A percentile compares a stretch with the other conserved stretches of the same genome.
Conservation (phyloP, 2,888 invertebrate species). For the Emmelina monodactyla region DNA sequence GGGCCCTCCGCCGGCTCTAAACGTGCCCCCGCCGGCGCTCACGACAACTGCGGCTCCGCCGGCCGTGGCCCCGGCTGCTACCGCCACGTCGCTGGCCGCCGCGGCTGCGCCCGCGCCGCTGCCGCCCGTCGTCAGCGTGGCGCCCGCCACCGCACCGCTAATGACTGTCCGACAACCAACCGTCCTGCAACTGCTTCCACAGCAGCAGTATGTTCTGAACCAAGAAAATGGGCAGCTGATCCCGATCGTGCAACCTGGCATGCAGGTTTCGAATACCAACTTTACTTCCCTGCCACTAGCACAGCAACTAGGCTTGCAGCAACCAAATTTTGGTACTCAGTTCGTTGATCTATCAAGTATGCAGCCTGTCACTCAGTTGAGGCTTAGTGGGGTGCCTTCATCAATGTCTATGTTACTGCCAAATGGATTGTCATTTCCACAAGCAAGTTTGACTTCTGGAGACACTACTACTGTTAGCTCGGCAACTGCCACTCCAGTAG, state of each 20-base stretch:
- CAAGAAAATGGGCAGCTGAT: slow-evolving; percentile 58
- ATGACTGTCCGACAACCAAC: slow-evolving; percentile 57
- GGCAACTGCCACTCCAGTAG: slow-evolving; percentile 48
- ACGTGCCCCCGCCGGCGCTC: slow-evolving; percentile 45
- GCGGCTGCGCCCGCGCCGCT: slow-evolving; percentile 38
- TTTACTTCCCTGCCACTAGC: slow-evolving; percentile 48
- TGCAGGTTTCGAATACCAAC: slow-evolving; percentile 51
- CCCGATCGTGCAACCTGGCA: slow-evolving; percentile 54
- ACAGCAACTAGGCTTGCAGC: slow-evolving; percentile 42
- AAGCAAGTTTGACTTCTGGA: slow-evolving; percentile 40
- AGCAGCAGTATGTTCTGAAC: slow-evolving; percentile 55
- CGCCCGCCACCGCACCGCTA: slow-evolving; percentile 42
- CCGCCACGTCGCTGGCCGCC: slow-evolving; percentile 38
- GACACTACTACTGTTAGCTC: slow-evolving; percentile 56
- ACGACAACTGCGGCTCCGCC: slow-evolving; percentile 41
- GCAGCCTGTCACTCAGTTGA: slow-evolving; percentile 52
- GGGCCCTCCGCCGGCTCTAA: slow-evolving; percentile 47
- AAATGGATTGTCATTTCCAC: slow-evolving; percentile 45
- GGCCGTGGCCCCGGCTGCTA: slow-evolving; percentile 34
- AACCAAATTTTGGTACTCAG: slow-evolving; percentile 48
- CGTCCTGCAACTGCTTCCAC: slow-evolving; percentile 47
- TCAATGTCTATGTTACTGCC: slow-evolving; percentile 60
- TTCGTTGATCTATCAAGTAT: slow-evolving; percentile 51
- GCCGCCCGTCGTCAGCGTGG: slow-evolving; percentile 49
- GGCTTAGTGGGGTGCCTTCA: slow-evolving; percentile 50